Percentiles rank a stretch among this genome's conserved stretches.
These are phyloP conservation scores for Ametastegia equiseti DNA, from an alignment of 2,888 invertebrate species.

Conservation along the genomic window DNA sequence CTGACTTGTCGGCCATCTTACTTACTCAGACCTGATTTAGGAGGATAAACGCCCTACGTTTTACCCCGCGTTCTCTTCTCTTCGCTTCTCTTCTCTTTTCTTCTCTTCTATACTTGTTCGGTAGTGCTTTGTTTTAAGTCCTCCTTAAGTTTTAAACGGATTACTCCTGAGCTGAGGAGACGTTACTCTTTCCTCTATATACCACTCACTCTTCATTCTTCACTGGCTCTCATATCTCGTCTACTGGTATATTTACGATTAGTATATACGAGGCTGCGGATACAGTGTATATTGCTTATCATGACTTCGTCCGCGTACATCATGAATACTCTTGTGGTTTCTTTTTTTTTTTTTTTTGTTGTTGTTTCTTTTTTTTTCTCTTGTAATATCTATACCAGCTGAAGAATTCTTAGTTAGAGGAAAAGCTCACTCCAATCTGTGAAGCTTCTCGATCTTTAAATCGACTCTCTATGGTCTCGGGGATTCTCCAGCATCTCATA, in stretches of 20 bases:
- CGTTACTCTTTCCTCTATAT: background rate
- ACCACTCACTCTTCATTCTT: background rate
- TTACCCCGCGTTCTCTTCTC: background rate
- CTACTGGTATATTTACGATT: background rate
- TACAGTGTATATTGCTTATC: background rate
- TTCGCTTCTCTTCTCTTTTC: background rate
- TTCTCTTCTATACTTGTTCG: slow-evolving; percentile 31
- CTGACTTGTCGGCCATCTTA: slow-evolving; percentile 47
- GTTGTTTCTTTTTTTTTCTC: too few relatives aligned
- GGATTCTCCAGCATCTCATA: background rate
- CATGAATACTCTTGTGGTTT: too few relatives aligned
- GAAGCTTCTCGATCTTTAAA: background rate
- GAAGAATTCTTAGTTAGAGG: too few relatives aligned
- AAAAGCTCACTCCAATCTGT: background rate
- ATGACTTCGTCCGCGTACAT: background rate
- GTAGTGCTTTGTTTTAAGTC: slow-evolving; percentile 41
- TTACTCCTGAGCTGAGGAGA: background rate
- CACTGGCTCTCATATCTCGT: background rate
- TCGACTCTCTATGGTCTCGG: background rate
- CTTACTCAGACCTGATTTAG: slow-evolving; percentile 34
- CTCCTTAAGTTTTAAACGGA: slow-evolving; percentile 35
- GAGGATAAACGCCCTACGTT: slow-evolving; percentile 38
- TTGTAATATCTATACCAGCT: too few relatives aligned
- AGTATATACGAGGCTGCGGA: background rate
- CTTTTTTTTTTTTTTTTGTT: too few relatives aligned